These are phyloP conservation scores for Tethea ocularis DNA, from an alignment of 2,888 invertebrate species.

Conservation along the genomic window DNA sequence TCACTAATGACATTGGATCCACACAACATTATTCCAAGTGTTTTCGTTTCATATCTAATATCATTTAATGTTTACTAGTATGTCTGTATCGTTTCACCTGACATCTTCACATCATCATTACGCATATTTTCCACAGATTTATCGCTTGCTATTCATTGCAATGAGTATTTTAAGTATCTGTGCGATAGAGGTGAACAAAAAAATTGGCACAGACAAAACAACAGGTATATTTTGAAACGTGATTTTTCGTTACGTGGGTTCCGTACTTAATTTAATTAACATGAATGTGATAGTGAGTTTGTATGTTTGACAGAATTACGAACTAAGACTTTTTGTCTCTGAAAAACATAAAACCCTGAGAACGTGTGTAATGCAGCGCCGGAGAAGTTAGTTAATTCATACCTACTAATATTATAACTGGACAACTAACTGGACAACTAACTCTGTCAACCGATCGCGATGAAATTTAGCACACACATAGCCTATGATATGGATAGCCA, in stretches of 20 bases:
- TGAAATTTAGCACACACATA: too few species aligned
- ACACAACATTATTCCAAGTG: neutral
- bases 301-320: too few species aligned
- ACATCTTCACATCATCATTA: neutral
- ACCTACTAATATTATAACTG: too few species aligned
- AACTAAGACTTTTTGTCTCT: too few species aligned
- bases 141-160: conserved; percentile 7
- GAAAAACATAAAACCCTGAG: too few species aligned
- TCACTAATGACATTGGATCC: neutral
- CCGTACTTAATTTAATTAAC: neutral
- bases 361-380: too few species aligned
- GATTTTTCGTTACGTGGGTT: conserved; percentile 7
- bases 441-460: too few species aligned
- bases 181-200: conserved; percentile 14
- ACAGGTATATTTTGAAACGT: conserved; percentile 32
- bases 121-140: neutral
- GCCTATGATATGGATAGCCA: too few species aligned
- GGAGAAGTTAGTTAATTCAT: too few species aligned
- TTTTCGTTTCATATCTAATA: neutral
- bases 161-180: conserved; percentile 9
- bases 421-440: too few species aligned
- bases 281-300: too few species aligned
- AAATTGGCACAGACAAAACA: conserved; percentile 27
- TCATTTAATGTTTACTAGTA: neutral
- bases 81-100: neutral